Conservation (phyloP, 2,113 vertebrate genomes). For the Podocnemis expansa region DNA sequence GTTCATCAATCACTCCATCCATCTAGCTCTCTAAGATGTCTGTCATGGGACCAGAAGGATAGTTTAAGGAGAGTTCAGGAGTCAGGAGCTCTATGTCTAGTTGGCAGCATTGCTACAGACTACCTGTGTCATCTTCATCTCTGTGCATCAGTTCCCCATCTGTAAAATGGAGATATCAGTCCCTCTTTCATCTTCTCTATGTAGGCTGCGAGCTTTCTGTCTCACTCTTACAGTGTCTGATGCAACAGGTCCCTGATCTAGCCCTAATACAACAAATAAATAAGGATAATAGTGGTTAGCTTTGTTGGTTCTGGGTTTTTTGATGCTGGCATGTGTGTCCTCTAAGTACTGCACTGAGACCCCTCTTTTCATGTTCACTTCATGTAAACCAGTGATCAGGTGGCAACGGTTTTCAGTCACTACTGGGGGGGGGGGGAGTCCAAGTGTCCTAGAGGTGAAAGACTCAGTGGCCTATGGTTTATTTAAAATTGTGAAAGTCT, state of each 20-base stretch:
- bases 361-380: too few relatives aligned
- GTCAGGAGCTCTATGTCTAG: not conserved
- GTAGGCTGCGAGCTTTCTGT: not conserved
- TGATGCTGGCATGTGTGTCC: too few relatives aligned
- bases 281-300: too few relatives aligned
- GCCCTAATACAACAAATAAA: too few relatives aligned
- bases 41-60: rapidly evolving
- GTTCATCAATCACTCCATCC: not conserved
- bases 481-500: not conserved
- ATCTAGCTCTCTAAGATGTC: not conserved
- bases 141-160: not conserved
- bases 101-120: not conserved
- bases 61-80: not conserved
- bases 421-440: not conserved
- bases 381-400: too few relatives aligned
- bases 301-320: too few relatives aligned
- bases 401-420: not conserved
- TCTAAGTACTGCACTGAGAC: too few relatives aligned
- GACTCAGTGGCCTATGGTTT: not conserved
- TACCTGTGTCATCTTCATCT: not conserved
- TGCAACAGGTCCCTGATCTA: not conserved
- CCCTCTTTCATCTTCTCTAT: not conserved
- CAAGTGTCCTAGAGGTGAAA: not conserved
- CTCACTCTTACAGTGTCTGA: not conserved
- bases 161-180: not conserved